Evolutionary conservation across 1,140 invertebrate species (phyloP), one percentile per base, ranked within the genome.

Genomic region (Aphidius gifuensis): DNA sequence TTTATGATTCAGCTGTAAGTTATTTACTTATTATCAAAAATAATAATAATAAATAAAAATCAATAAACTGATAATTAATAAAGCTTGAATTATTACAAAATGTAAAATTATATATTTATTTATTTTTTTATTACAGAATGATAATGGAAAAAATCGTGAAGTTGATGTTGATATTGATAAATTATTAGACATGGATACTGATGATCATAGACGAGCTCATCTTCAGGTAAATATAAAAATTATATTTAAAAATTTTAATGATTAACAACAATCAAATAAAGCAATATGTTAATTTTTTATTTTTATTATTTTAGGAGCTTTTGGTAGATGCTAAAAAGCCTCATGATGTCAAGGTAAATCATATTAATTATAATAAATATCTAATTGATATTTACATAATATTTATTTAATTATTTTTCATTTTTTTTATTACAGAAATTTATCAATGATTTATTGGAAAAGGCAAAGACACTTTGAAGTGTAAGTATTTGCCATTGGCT

Each of bases 101-200:
- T n/a, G n/a, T 50, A 7, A 11, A 54, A 54, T 59, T 3, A 45
- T 54, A 40, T 39, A 48, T 44, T 59, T 16, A 46, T n/a, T 64
- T 43, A 8, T 49, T 32, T 9, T 58, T 47, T 58, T 59, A 69
- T 72, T 81, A 55, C 73, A 86, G 85, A 83, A 83, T 72, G 83
- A 84, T 57, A 81, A 74, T 68, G 79, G 76, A 46, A 84, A 81
- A 72, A 82, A 80, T 70, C 84, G 86, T 73, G 92, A 95, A 80
- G 91, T 95, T 58, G 93, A 96, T 80, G 91, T 96, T 63, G 93
- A 96, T 79, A 90, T 96, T 71, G 93, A 96, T 82, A 92, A 96
- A 84, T 84, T 96, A 49, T 83, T 96, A 65, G 93, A 96, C 78
- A 91, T 96, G 89, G 93, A 96, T 76, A 90, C 86, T 74, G 92